phyloP scores from a whole-genome alignment of 2,888 invertebrate genomes.

The Lasioglossum morio region DNA sequence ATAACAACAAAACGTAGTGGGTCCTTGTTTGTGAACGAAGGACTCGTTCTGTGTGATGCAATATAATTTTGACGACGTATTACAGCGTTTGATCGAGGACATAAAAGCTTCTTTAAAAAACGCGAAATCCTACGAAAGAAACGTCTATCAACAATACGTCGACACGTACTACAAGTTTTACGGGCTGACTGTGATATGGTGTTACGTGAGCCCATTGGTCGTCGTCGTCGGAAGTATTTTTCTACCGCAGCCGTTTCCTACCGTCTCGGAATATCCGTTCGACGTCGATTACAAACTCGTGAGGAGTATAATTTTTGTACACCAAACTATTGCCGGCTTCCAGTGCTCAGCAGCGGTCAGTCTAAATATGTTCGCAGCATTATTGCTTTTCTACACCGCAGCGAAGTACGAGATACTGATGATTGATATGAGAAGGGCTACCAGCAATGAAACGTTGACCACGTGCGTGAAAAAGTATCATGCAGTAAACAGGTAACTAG shows the following conservation, averaged over 20 bases:
- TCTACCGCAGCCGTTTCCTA: conserved; percentile 1
- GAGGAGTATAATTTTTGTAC: not conserved
- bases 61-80: not conserved
- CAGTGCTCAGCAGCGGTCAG: conserved; percentile 7
- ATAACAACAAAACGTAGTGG: too few relatives aligned
- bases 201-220: not conserved
- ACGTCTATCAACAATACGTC: not conserved
- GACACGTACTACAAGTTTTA: not conserved
- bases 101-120: not conserved
- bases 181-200: not conserved
- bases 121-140: not conserved
- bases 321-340: not conserved
- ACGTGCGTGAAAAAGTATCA: not conserved
- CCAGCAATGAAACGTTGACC: not conserved
- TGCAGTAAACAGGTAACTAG: not conserved
- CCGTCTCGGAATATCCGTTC: conserved; percentile 18
- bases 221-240: not conserved
- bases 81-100: not conserved
- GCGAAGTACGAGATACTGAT: conserved; percentile 12
- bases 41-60: too few relatives aligned
- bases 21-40: too few relatives aligned
- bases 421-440: not conserved
- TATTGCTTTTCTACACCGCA: not conserved
- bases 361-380: not conserved
- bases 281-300: not conserved